These are phyloP conservation scores for Columba guinea DNA, from an alignment of 2,797 vertebrate species.

Conservation along the genomic window DNA sequence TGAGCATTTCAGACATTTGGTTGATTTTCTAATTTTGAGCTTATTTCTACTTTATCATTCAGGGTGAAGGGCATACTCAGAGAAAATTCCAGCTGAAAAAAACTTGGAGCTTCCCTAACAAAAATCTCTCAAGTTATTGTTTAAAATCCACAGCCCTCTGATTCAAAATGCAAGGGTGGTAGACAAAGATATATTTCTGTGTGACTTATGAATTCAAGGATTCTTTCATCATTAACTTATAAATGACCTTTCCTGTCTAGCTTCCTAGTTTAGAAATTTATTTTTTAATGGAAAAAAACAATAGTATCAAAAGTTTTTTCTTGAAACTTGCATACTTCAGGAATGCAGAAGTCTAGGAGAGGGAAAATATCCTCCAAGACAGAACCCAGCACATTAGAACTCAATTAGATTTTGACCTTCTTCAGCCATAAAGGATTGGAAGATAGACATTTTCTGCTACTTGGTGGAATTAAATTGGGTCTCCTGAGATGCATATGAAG, in stretches of 20 bases:
- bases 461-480: slow-evolving; percentile 54
- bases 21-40: neutral
- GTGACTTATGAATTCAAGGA: slow-evolving; percentile 25
- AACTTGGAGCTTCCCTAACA: neutral
- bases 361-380: slow-evolving; percentile 1
- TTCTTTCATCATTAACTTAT: slow-evolving; percentile 48
- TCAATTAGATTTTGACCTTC: slow-evolving; percentile 69
- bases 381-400: neutral
- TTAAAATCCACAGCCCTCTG: slow-evolving; percentile 30
- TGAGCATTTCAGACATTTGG: neutral
- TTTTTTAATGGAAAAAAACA: too few relatives aligned
- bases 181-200: neutral
- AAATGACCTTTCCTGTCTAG: slow-evolving; percentile 26
- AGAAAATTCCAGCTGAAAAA: neutral
- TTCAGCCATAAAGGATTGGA: slow-evolving; percentile 37
- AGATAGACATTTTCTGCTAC: slow-evolving; percentile 34
- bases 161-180: slow-evolving; percentile 22
- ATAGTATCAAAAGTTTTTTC: neutral
- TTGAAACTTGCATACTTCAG: neutral
- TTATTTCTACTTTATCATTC: neutral
- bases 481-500: slow-evolving; percentile 59
- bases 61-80: neutral
- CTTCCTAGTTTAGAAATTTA: neutral
- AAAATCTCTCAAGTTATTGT: neutral
- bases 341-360: neutral